Conservation (phyloP, 2,797 vertebrate species). For the Alcedo atthis region DNA sequence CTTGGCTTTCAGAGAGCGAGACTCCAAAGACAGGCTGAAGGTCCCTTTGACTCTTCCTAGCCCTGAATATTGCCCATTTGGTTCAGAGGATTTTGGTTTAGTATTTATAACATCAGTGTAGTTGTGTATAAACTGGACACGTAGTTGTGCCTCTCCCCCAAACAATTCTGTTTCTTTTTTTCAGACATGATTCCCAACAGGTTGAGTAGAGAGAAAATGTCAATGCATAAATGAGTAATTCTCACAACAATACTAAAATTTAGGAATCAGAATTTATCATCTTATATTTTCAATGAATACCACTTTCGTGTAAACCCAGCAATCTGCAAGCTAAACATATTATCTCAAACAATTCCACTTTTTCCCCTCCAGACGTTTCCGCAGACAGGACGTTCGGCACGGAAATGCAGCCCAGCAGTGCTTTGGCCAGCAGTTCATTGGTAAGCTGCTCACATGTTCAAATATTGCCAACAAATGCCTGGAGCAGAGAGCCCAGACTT, state of each 20-base stretch:
- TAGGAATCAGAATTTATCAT: background rate
- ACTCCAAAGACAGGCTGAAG: background rate
- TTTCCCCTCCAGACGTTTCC: slow-evolving; percentile 85
- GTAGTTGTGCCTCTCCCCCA: background rate
- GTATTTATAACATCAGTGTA: background rate
- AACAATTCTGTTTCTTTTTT: background rate
- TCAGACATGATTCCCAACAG: background rate
- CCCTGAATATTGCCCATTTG: background rate
- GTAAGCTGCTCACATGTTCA: slow-evolving; percentile 73
- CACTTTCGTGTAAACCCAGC: background rate
- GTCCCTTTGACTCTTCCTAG: background rate
- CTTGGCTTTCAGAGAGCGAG: background rate
- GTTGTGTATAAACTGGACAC: background rate
- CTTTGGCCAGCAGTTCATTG: slow-evolving; percentile 92
- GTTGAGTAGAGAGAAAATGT: background rate
- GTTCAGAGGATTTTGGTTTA: background rate
- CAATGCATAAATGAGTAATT: background rate
- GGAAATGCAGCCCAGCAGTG: slow-evolving; percentile 97
- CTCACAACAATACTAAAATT: background rate
- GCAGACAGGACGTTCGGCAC: slow-evolving; percentile 95
- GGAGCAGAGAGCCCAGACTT: background rate
- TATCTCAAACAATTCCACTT: slow-evolving; percentile 1
- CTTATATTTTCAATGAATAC: background rate
- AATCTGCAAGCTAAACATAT: background rate
- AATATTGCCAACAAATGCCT: background rate